These are phyloP conservation scores for Calliphora vomitoria DNA, from an alignment of 2,888 invertebrate species.

Conservation along the genomic window DNA sequence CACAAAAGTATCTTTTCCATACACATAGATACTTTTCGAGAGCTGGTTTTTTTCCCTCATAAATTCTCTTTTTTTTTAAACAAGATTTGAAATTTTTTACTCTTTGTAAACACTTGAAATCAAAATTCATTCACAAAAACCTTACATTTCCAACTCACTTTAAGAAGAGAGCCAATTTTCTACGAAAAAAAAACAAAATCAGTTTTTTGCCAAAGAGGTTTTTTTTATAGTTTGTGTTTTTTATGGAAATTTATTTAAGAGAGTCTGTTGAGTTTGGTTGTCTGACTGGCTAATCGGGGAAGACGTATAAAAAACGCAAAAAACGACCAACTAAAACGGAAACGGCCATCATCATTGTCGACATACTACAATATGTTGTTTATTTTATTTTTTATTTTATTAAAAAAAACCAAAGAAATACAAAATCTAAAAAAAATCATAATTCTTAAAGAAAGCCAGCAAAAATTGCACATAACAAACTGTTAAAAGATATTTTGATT, in stretches of 20 bases:
- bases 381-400: slow-evolving; percentile 76
- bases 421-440: slow-evolving; percentile 50
- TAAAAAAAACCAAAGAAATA: slow-evolving; percentile 57
- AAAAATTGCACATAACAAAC: slow-evolving; percentile 59
- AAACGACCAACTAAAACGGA: slow-evolving; percentile 78
- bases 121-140: slow-evolving; percentile 74
- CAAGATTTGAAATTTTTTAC: slow-evolving; percentile 29
- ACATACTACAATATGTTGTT: slow-evolving; percentile 79
- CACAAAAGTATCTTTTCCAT: slow-evolving; percentile 66
- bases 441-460: slow-evolving; percentile 38
- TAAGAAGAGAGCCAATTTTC: slow-evolving; percentile 29
- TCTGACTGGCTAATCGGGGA: slow-evolving; percentile 47
- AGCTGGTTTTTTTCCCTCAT: slow-evolving; percentile 2
- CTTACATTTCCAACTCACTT: slow-evolving; percentile 4
- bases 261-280: slow-evolving; percentile 31
- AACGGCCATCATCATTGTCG: slow-evolving; percentile 83
- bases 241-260: slow-evolving; percentile 53
- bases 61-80: slow-evolving; percentile 29
- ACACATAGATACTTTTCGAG: slow-evolving; percentile 54
- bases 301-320: slow-evolving; percentile 31
- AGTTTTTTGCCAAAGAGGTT: slow-evolving; percentile 28
- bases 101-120: slow-evolving; percentile 41
- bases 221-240: slow-evolving; percentile 47
- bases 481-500: slow-evolving; percentile 49
- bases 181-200: slow-evolving; percentile 7